phyloP scores from a whole-genome alignment of 2,888 invertebrate species.

The Elmis aenea region DNA sequence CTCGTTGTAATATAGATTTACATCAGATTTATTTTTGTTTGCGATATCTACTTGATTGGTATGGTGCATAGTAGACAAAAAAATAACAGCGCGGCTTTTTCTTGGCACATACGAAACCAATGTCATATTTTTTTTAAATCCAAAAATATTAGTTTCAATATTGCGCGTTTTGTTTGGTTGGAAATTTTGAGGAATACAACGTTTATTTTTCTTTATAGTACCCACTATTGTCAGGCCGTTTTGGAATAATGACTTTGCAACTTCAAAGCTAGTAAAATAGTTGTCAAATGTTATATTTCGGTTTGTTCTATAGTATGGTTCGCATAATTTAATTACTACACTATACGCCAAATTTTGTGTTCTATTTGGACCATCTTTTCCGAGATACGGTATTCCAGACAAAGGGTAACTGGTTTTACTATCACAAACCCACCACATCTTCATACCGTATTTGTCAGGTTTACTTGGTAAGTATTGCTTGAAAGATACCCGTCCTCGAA shows the following conservation, averaged over 20 bases:
- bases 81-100: too few species aligned
- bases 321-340: slow-evolving; percentile 4
- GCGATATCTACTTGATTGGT: too few species aligned
- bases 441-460: slow-evolving; percentile 2
- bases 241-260: background rate
- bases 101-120: too few species aligned
- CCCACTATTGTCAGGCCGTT: slow-evolving; percentile 1
- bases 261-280: too few species aligned
- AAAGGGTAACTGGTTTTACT: slow-evolving; percentile 4
- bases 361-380: slow-evolving; percentile 3
- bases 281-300: slow-evolving; percentile 9
- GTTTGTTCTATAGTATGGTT: slow-evolving; percentile 7
- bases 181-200: too few species aligned
- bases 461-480: slow-evolving; percentile 14
- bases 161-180: too few species aligned
- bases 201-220: slow-evolving; percentile 1
- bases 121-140: too few species aligned
- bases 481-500: slow-evolving; percentile 9
- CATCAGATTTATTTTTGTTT: too few species aligned
- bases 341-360: slow-evolving; percentile 2
- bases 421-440: slow-evolving; percentile 9
- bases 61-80: too few species aligned
- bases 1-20: too few species aligned
- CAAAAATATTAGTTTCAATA: too few species aligned
- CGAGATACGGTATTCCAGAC: slow-evolving; percentile 9